phyloP scores from a whole-genome alignment of 2,797 vertebrate species.

The Aselliscus stoliczkanus region DNA sequence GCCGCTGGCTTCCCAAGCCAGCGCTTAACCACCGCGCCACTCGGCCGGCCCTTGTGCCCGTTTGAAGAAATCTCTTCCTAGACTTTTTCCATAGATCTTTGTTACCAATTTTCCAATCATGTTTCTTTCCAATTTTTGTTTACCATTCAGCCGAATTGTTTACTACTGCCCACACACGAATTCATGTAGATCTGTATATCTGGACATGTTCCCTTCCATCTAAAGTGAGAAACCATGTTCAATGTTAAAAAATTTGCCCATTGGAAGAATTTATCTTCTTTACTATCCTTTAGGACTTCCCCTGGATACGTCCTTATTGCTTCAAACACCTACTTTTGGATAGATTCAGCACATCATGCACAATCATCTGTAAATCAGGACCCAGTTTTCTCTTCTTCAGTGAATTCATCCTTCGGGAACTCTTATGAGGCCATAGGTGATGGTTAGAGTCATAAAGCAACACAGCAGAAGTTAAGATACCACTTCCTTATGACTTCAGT shows the following conservation, averaged over 20 bases:
- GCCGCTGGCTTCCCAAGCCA: no score
- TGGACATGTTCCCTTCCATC: neutral
- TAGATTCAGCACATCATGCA: neutral
- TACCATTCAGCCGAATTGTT: neutral
- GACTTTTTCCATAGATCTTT: neutral
- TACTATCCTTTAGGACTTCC: neutral
- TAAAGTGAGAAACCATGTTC: neutral
- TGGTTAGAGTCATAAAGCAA: neutral
- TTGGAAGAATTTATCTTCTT: neutral
- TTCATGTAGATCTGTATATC: neutral
- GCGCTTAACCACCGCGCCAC: no score
- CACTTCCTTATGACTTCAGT: neutral
- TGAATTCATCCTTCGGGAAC: neutral
- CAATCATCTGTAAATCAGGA: neutral
- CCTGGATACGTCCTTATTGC: neutral
- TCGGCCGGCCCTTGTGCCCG: no score
- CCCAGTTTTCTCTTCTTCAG: neutral
- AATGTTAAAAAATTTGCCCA: neutral
- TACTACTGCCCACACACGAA: neutral
- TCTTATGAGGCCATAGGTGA: neutral
- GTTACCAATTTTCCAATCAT: neutral
- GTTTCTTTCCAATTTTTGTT: neutral
- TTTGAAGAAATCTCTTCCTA: neutral
- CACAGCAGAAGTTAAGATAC: rapidly evolving
- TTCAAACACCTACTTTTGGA: neutral